These are phyloP conservation scores for Rhyacichthys aspro DNA, from an alignment of 2,797 vertebrate species.

Conservation along the genomic window DNA sequence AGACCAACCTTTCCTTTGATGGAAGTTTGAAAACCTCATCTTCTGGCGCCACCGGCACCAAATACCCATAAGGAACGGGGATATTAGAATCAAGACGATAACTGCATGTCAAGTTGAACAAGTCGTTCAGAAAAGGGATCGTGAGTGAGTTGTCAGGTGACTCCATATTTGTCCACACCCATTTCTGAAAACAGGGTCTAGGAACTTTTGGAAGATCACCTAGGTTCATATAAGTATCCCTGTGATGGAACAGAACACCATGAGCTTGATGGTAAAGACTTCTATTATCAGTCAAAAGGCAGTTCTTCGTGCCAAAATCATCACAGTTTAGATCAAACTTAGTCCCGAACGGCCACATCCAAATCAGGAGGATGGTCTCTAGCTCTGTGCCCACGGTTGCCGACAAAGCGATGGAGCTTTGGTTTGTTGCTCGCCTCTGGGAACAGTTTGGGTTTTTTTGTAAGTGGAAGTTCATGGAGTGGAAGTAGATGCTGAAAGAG, in stretches of 20 bases:
- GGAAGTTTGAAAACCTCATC: conserved; percentile 33
- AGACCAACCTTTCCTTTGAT: conserved; percentile 39
- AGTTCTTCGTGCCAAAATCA: conserved; percentile 5
- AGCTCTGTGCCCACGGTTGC: not conserved
- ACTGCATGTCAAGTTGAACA: conserved; percentile 52
- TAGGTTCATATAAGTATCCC: conserved; percentile 5
- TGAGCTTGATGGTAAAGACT: conserved; percentile 29
- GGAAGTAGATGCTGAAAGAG: not conserved
- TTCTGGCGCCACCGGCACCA: conserved; percentile 1
- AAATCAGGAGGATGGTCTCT: conserved; percentile 21
- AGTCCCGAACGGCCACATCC: conserved; percentile 18
- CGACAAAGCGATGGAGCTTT: not conserved
- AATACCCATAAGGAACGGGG: conserved; percentile 31
- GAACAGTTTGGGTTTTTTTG: not conserved
- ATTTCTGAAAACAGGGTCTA: conserved; percentile 51
- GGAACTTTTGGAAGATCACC: conserved; percentile 8
- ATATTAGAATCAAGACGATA: conserved; percentile 46
- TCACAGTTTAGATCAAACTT: not conserved
- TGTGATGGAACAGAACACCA: conserved; percentile 52
- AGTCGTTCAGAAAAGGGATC: not conserved
- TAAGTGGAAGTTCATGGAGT: not conserved
- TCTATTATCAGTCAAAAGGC: conserved; percentile 25
- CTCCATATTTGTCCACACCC: conserved; percentile 61
- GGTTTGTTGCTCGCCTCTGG: not conserved
- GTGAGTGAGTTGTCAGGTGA: not conserved